Conservation (phyloP, 2,797 vertebrate species). For the Tangara arthus region DNA sequence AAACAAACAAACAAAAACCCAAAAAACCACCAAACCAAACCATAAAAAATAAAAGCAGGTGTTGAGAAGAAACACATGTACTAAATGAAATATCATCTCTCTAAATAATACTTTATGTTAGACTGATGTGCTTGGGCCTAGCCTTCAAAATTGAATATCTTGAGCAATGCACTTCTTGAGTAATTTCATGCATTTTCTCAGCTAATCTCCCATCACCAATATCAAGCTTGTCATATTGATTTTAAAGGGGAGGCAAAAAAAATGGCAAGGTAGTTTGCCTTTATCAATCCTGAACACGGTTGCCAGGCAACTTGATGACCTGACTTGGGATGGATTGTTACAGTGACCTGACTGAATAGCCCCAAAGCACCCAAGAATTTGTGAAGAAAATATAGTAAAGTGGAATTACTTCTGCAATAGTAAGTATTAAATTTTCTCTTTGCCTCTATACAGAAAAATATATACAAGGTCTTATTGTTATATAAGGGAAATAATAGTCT, state of each 20-base stretch:
- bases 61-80: not conserved
- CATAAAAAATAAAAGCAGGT: rapidly evolving
- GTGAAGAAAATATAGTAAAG: slow-evolving; percentile 42
- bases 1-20: too few relatives aligned
- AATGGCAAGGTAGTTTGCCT: slow-evolving; percentile 67
- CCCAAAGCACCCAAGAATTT: slow-evolving; percentile 68
- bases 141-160: slow-evolving; percentile 52
- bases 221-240: slow-evolving; percentile 87
- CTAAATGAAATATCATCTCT: slow-evolving; percentile 1
- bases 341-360: slow-evolving; percentile 70
- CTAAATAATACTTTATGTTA: slow-evolving; percentile 40
- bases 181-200: slow-evolving; percentile 76
- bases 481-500: not conserved
- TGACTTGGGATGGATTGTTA: slow-evolving; percentile 21
- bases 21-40: not conserved
- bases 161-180: slow-evolving; percentile 74
- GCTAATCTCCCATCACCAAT: slow-evolving; percentile 84
- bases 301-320: slow-evolving; percentile 72
- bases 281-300: slow-evolving; percentile 81
- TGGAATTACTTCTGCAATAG: slow-evolving; percentile 27
- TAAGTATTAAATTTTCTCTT: not conserved
- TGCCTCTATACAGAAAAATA: not conserved
- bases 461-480: not conserved
- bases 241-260: slow-evolving; percentile 73
- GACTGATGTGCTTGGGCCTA: not conserved